Evolutionary conservation across 1,140 invertebrate genomes (phyloP).

Genomic region (Dendrolimus kikuchii): DNA sequence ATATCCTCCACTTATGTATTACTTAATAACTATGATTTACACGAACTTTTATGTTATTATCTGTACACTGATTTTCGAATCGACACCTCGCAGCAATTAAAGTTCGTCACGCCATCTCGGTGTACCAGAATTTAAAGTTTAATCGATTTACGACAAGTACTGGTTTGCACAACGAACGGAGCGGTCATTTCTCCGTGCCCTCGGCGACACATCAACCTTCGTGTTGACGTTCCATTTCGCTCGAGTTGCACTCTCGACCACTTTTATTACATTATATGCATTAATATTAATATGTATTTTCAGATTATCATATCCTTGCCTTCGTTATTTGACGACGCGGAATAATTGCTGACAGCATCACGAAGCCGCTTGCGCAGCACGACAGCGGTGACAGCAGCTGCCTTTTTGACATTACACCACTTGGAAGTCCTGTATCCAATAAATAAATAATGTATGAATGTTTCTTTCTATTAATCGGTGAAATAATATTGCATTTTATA

Average conservation of each 20-base stretch:
- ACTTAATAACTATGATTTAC: conserved; percentile 53
- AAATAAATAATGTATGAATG: too few species aligned
- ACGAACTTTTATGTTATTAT: conserved; percentile 40
- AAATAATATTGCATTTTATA: too few species aligned
- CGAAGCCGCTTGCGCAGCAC: conserved; percentile 48
- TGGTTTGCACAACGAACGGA: conserved; percentile 34
- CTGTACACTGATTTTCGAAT: conserved; percentile 54
- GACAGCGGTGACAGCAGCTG: conserved; percentile 39
- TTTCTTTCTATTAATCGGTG: too few species aligned
- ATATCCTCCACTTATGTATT: conserved; percentile 1
- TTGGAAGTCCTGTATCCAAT: too few species aligned
- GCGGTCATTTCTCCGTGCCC: conserved; percentile 34
- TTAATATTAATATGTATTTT: conserved; percentile 12
- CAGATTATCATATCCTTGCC: conserved; percentile 45
- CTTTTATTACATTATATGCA: conserved; percentile 35
- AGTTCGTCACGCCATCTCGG: conserved; percentile 53
- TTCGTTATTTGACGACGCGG: conserved; percentile 54
- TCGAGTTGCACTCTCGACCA: conserved; percentile 29
- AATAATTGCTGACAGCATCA: conserved; percentile 50
- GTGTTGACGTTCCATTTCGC: conserved; percentile 42
- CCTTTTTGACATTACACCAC: too few species aligned
- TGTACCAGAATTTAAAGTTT: conserved; percentile 39
- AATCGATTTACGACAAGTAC: conserved; percentile 54
- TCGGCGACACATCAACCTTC: conserved; percentile 33
- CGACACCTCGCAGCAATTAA: conserved; percentile 64